phyloP scores from a whole-genome alignment of 2,113 vertebrate species.

The Nesogale talazaci region DNA sequence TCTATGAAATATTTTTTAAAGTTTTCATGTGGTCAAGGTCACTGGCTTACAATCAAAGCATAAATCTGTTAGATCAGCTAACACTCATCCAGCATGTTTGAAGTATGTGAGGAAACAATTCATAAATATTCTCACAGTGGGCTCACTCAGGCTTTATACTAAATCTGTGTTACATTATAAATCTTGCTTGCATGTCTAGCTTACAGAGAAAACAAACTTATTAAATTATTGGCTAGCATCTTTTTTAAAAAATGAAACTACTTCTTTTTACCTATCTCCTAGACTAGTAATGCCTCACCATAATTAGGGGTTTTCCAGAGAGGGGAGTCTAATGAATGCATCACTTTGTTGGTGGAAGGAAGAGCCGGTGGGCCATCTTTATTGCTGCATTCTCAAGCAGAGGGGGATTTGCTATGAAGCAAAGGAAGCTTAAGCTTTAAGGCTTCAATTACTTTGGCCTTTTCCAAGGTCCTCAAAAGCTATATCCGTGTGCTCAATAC shows the following conservation, averaged over 20 bases:
- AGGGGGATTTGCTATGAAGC: not conserved
- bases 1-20: conserved; percentile 14
- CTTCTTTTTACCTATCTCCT: not conserved
- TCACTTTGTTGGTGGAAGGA: not conserved
- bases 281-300: not conserved
- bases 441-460: not conserved
- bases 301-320: not conserved
- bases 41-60: conserved; percentile 33
- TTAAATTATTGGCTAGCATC: not conserved
- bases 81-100: not conserved
- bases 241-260: conserved; percentile 26
- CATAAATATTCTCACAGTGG: not conserved
- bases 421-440: not conserved
- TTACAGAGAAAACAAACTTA: conserved; percentile 55
- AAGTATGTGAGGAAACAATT: conserved; percentile 53
- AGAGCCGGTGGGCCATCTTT: not conserved
- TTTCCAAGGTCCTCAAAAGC: not conserved
- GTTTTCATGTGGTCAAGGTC: not conserved
- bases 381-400: not conserved
- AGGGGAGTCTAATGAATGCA: not conserved
- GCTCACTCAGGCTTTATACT: not conserved
- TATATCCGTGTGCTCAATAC: not conserved
- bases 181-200: conserved; percentile 20
- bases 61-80: not conserved
- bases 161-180: not conserved